These are phyloP conservation scores for Ivindomyrus marchei DNA, from an alignment of 2,113 vertebrate species.

Conservation along the genomic window DNA sequence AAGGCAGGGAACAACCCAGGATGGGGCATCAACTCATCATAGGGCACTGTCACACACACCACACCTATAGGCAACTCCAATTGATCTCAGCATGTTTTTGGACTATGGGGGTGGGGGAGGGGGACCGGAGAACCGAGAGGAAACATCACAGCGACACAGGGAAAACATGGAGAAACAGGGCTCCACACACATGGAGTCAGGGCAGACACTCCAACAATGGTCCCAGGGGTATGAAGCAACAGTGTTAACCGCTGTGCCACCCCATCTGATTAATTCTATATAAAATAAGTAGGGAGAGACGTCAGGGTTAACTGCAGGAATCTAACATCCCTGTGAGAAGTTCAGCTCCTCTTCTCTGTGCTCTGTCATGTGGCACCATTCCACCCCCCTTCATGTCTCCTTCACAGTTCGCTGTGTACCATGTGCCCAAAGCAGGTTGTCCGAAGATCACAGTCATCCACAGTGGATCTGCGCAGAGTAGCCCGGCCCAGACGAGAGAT, in stretches of 20 bases:
- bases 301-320: not conserved
- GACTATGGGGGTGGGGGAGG: not conserved
- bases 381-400: not conserved
- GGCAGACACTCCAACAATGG: not conserved
- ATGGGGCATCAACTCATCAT: not conserved
- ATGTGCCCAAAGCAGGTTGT: not conserved
- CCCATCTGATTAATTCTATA: not conserved
- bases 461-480: not conserved
- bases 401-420: not conserved
- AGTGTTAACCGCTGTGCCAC: not conserved
- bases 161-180: not conserved
- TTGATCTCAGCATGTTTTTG: not conserved
- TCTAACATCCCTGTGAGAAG: not conserved
- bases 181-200: not conserved
- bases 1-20: not conserved
- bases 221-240: not conserved
- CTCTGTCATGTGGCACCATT: not conserved
- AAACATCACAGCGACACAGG: not conserved
- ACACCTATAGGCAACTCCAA: not conserved
- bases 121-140: not conserved
- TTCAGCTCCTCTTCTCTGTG: not conserved
- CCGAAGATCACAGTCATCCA: not conserved
- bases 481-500: not conserved
- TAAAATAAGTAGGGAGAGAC: not conserved
- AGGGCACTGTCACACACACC: not conserved